Percentiles rank a stretch among this genome's conserved stretches.
phyloP scores from a whole-genome alignment of 2,797 vertebrate species.

The Xiphorhynchus erythropygius region DNA sequence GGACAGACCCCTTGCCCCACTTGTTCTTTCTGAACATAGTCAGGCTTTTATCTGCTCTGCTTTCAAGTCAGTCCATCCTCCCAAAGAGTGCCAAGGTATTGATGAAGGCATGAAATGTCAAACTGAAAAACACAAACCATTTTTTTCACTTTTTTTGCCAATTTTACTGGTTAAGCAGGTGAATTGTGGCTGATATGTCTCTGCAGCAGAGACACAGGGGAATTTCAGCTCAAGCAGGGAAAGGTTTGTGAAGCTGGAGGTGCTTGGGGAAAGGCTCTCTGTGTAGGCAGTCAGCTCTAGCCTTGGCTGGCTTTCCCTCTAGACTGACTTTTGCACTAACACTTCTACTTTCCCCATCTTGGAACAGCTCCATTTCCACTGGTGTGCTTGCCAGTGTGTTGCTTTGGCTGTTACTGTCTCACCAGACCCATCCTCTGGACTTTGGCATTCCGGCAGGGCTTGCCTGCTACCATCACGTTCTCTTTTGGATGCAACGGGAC shows the following conservation, averaged over 20 bases:
- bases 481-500: neutral
- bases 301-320: neutral
- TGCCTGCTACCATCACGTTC: neutral
- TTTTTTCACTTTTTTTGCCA: neutral
- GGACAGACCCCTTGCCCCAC: neutral
- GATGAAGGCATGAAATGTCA: neutral
- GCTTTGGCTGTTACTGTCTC: neutral
- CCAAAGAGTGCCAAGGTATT: neutral
- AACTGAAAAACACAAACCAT: neutral
- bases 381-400: neutral
- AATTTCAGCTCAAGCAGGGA: neutral
- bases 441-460: neutral
- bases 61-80: neutral
- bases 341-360: neutral
- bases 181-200: fast-evolving
- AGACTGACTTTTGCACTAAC: neutral
- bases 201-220: neutral
- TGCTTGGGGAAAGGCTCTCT: neutral
- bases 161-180: neutral
- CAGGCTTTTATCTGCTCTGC: neutral
- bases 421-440: neutral
- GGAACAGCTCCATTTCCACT: neutral
- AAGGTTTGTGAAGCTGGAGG: neutral
- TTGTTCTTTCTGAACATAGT: neutral
- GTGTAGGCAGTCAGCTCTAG: neutral